Conservation (phyloP, 2,888 invertebrate species). For the Cerceris ruficornis region DNA sequence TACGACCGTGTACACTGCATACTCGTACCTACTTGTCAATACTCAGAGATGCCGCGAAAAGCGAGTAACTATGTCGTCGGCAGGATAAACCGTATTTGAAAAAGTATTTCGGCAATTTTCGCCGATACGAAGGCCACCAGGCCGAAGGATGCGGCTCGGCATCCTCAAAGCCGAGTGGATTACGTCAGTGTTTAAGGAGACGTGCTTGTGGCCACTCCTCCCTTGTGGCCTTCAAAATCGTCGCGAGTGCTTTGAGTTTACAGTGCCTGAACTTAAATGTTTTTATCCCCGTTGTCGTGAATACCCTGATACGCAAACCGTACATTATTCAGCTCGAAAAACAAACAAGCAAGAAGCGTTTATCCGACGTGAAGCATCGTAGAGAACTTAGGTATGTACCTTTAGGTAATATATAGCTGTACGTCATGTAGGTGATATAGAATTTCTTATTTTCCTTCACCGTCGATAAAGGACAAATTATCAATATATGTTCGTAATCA, state of each 20-base stretch:
- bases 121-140: constrained; percentile 19
- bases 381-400: constrained; percentile 40
- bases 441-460: constrained; percentile 19
- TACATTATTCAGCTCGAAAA: constrained; percentile 10
- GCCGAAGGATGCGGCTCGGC: constrained; percentile 1
- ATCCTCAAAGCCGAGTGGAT: background rate
- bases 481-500: constrained; percentile 31
- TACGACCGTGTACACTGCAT: constrained; percentile 45
- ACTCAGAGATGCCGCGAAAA: constrained; percentile 58
- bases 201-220: too few species aligned
- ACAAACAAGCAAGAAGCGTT: constrained; percentile 12
- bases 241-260: constrained; percentile 67
- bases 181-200: too few species aligned
- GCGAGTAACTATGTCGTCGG: constrained; percentile 24
- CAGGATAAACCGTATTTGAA: constrained; percentile 3
- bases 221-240: constrained; percentile 32
- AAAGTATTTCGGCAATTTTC: constrained; percentile 19
- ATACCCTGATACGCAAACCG: constrained; percentile 32
- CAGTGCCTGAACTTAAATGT: constrained; percentile 69
- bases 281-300: constrained; percentile 51
- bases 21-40: constrained; percentile 71
- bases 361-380: constrained; percentile 42
- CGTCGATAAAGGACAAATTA: constrained; percentile 18
- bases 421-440: constrained; percentile 24
- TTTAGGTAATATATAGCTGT: constrained; percentile 18